Base-by-base conservation (phyloP, 2,113 vertebrate genomes). In the Pluvianellus socialis region DNA sequence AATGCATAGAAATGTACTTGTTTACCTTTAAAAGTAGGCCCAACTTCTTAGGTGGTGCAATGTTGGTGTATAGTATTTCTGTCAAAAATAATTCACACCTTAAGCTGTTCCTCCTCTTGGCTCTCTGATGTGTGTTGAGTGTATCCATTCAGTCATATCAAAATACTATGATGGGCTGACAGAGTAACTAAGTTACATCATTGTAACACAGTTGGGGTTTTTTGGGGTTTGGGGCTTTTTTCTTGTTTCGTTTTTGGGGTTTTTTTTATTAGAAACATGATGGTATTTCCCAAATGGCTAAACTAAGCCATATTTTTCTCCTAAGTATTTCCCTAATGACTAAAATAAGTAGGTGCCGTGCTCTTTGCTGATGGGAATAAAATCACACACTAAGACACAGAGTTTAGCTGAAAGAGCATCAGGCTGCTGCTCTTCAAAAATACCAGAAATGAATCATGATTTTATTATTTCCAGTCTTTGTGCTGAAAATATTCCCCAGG, bases 391-490 rank as follows among this genome's bases (percentile, higher is more conserved):
- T 0, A 7, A 50, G 47, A 87, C 4, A 7, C 5, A 73, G 52
- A 52, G 14, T 38, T 86, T 59, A 81, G 40, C 67, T 87, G 75
- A 92, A 86, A 86, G 67, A 87, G 23, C 77, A 82, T 52, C 61
- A 73, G 24, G 49, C 65, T 79, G 42, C 49, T 92, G 42, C 44
- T 88, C n/a, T 92, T 88, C 61, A 49, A 38, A 97, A 97, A 97
- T 91, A 92, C 13, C 91, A 96, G 32, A 90, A 88, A 88, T 97
- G 79, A 97, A 93, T 97, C 91, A 96, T 75, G 83, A 32, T 59
- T 91, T 94, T 72, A 42, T 79, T 79, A 80, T 94, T 96, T 91
- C 33, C 71, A 35, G 13, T 38, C 20, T 62, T 59, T 52, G 44
- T 4, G 12, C 44, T 83, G 27, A 88, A 88, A 92, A 85, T 83